phyloP scores from a whole-genome alignment of 2,797 vertebrate species.

The Sebastes dallii region DNA sequence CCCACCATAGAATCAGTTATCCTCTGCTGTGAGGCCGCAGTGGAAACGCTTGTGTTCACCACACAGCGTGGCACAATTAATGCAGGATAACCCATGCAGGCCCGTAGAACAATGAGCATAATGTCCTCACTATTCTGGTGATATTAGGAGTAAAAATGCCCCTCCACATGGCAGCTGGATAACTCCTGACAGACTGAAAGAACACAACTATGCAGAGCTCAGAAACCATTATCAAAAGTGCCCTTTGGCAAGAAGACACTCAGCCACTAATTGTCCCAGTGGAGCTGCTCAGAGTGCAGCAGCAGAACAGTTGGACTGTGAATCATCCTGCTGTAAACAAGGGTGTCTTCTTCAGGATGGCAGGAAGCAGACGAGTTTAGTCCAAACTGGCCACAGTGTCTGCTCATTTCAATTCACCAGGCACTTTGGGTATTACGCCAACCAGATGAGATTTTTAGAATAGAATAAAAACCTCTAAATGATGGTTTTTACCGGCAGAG shows the following conservation, averaged over 20 bases:
- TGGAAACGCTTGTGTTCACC: no score
- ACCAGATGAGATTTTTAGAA: not conserved
- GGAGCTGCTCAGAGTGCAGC: conserved; percentile 1
- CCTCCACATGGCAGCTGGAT: not conserved
- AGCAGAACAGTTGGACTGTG: not conserved
- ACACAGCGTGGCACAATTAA: no score
- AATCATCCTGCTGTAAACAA: conserved; percentile 30
- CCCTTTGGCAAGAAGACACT: conserved; percentile 18
- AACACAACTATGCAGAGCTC: not conserved
- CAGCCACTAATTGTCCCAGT: conserved; percentile 16
- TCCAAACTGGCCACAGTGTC: not conserved
- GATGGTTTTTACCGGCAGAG: not conserved
- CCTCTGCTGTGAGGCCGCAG: no score
- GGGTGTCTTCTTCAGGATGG: not conserved
- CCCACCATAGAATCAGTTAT: no score
- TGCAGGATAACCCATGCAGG: no score
- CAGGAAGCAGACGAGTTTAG: not conserved
- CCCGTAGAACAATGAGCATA: no score
- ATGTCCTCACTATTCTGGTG: no score
- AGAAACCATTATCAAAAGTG: conserved; percentile 2
- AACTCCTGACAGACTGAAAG: no score
- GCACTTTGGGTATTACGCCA: not conserved
- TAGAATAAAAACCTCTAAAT: not conserved
- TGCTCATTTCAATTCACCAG: not conserved
- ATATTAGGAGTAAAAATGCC: not conserved